Percentiles rank a stretch among this genome's conserved stretches.
Conservation (phyloP, 2,888 invertebrate species). For the Carterocephalus palaemon region DNA sequence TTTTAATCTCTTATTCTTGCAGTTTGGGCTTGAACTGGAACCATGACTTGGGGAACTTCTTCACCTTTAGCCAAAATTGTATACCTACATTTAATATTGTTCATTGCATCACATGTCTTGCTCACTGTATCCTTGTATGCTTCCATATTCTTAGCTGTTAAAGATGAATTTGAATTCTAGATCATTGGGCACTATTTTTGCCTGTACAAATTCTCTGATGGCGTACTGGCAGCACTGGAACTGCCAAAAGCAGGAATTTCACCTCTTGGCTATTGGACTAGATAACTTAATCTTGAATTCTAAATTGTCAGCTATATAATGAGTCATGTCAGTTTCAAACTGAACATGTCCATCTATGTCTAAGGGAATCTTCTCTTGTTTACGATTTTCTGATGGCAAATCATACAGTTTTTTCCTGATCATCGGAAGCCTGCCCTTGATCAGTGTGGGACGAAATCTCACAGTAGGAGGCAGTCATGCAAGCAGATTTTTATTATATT, state of each 20-base stretch:
- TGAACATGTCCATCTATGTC: conserved; percentile 89
- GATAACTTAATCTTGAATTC: conserved; percentile 86
- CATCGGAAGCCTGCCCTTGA: conserved; percentile 45
- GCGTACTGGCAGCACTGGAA: conserved; percentile 81
- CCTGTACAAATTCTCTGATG: conserved; percentile 81
- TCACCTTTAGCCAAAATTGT: conserved; percentile 98
- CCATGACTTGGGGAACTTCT: conserved; percentile 94
- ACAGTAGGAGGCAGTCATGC: conserved; percentile 89
- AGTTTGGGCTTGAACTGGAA: conserved; percentile 90
- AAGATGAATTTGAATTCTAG: conserved; percentile 91
- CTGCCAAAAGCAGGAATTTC: conserved; percentile 74
- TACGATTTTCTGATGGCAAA: conserved; percentile 71
- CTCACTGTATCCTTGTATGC: conserved; percentile 95
- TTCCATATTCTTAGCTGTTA: conserved; percentile 96
- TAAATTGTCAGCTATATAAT: conserved; percentile 94
- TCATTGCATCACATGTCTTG: conserved; percentile 95
- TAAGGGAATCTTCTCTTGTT: conserved; percentile 78
- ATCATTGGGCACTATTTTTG: conserved; percentile 90
- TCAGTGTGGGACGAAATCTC: conserved; percentile 87
- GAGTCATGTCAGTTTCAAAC: conserved; percentile 94
- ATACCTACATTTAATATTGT: conserved; percentile 98
- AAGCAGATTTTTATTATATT: too few species aligned
- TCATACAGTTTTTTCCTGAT: conserved; percentile 54
- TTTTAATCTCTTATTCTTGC: conserved; percentile 88
- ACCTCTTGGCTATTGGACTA: conserved; percentile 86